Evolutionary conservation across 2,888 invertebrate genomes (phyloP).

Genomic region (Nowickia ferox): DNA sequence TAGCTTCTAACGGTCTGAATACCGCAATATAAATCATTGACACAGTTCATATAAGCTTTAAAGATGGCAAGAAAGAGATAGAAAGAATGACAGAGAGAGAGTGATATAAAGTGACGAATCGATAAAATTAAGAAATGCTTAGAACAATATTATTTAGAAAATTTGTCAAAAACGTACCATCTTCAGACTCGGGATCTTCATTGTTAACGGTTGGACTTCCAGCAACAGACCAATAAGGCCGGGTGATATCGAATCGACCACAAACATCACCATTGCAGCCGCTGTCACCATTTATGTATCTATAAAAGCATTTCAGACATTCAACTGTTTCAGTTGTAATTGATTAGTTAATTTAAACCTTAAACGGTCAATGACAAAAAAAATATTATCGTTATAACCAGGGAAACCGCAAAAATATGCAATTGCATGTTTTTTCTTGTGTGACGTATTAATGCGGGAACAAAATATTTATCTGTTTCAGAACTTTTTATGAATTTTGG

Average conservation of each 20-base stretch:
- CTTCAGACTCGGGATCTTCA: constrained; percentile 78
- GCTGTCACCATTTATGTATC: constrained; percentile 12
- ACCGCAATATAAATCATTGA: constrained; percentile 90
- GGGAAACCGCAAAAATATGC: no score
- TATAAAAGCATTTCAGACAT: constrained; percentile 73
- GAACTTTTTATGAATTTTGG: no score
- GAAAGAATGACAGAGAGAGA: no score
- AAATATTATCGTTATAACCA: no score
- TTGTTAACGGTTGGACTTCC: constrained; percentile 82
- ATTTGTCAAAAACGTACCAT: constrained; percentile 75
- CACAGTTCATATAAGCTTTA: constrained; percentile 85
- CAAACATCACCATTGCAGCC: constrained; percentile 85
- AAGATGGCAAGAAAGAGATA: neutral
- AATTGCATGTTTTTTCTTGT: no score
- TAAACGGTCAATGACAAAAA: no score
- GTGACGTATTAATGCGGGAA: no score
- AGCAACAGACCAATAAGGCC: constrained; percentile 93
- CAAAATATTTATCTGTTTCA: no score
- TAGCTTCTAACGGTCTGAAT: constrained; percentile 91
- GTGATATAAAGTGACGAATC: no score
- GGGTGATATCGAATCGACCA: constrained; percentile 93
- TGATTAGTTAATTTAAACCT: no score
- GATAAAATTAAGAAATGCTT: neutral
- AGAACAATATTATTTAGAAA: neutral
- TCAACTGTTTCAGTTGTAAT: no score